Evolutionary conservation across 2,888 invertebrate species (phyloP), one percentile per base, ranked within the genome.

Genomic region (Epinotia brunnichana): DNA sequence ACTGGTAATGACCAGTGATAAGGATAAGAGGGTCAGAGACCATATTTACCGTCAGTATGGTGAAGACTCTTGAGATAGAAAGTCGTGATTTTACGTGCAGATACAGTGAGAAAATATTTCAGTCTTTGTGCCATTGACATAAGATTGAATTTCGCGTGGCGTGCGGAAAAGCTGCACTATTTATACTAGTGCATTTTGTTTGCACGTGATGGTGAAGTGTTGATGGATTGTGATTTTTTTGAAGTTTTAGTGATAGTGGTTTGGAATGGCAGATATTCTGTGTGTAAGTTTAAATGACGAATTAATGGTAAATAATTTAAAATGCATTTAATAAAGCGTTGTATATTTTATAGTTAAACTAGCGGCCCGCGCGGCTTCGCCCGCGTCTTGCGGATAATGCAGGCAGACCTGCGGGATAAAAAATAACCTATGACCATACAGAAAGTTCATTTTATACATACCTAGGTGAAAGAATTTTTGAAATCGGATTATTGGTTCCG

Each of bases 21-120:
- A 48, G 24, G 72, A 73, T 73, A 73, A 73, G 62, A 24, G 61
- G 72, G 72, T 73, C 70, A 56, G n/a, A 56, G 44, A 62, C 69
- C 69, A 17, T 69, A 21, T 69, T 61, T 41, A 24, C 39, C 24
- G 35, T 13, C 67, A 71, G 71, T 71, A 11, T 56, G 3, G 19
- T 21, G 67, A 35, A 21, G 19, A 44, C 29, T 71, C 7, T 54
- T 15, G 35, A 21, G 54, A 71, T 71, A 54, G n/a, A 41, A 10
- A 3, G 54, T 35, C 66, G 71, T 69, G 41, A 69, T 62, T 60
- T 67, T 66, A 41, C 24, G 51, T 41, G 48, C 35, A 35, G 35
- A 9, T 35, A 9, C 7, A 35, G 9, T 35, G 35, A 9, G 9
- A 9, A 35, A 9, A 35, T 0, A 35, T 35, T 35, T 35, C 35